These are phyloP conservation scores for Tetramorium bicarinatum DNA, from an alignment of 2,888 invertebrate genomes.

Conservation along the genomic window DNA sequence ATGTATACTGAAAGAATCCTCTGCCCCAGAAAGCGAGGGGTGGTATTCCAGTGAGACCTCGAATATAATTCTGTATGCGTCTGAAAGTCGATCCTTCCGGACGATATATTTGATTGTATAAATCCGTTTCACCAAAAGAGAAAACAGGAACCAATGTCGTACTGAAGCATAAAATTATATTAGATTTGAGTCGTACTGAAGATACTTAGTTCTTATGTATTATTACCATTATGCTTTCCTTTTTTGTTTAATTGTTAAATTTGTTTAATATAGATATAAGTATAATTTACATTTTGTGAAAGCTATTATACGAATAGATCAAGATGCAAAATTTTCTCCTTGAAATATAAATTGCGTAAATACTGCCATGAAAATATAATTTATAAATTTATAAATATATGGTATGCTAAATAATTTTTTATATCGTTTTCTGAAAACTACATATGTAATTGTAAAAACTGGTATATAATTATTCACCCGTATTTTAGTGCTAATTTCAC, in stretches of 20 bases:
- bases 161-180: constrained; percentile 86
- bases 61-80: constrained; percentile 90
- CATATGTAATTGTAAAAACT: not conserved
- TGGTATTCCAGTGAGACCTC: constrained; percentile 90
- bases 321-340: not conserved
- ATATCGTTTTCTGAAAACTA: not conserved
- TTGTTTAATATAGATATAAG: too few relatives aligned
- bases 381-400: not conserved
- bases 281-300: not conserved
- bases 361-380: not conserved
- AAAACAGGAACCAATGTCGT: constrained; percentile 95
- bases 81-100: constrained; percentile 91
- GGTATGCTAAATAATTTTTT: not conserved
- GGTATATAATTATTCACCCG: constrained; percentile 88
- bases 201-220: too few relatives aligned
- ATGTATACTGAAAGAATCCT: constrained; percentile 96
- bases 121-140: constrained; percentile 96
- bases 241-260: not conserved
- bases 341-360: not conserved
- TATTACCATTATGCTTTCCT: not conserved
- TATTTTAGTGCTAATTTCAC: constrained; percentile 91
- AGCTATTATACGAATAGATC: not conserved
- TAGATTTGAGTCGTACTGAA: not conserved
- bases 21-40: constrained; percentile 93
- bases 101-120: constrained; percentile 92